Conservation (phyloP, 2,797 vertebrate genomes). For the Sorex maritimensis region DNA sequence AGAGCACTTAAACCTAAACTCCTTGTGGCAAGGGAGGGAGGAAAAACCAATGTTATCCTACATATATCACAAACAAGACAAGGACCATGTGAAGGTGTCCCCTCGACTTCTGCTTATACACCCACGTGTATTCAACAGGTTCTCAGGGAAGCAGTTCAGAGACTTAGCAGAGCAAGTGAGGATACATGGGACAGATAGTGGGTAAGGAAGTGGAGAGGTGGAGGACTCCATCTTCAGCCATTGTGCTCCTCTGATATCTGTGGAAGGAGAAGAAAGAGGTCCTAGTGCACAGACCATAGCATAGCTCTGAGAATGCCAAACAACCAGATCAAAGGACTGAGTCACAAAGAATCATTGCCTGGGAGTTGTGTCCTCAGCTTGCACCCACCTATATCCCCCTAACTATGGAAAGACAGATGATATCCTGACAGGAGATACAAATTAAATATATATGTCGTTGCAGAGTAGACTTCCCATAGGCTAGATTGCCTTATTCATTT, state of each 20-base stretch:
- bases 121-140: rapidly evolving
- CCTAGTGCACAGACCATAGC: not conserved
- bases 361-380: not conserved
- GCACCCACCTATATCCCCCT: not conserved
- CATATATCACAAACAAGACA: not conserved
- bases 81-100: no score
- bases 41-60: no score
- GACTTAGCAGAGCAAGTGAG: not conserved
- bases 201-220: not conserved
- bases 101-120: not conserved
- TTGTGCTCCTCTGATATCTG: not conserved
- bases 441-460: not conserved
- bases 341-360: not conserved
- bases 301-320: not conserved
- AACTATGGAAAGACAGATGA: no score
- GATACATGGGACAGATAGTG: not conserved
- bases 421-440: not conserved
- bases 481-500: rapidly evolving
- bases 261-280: not conserved
- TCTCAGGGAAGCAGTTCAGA: not conserved
- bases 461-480: not conserved
- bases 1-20: no score
- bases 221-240: no score
- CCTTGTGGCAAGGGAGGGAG: no score
- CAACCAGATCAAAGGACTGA: no score